Conservation (phyloP, 1,140 invertebrate genomes). For the Chrysomallon squamiferum region DNA sequence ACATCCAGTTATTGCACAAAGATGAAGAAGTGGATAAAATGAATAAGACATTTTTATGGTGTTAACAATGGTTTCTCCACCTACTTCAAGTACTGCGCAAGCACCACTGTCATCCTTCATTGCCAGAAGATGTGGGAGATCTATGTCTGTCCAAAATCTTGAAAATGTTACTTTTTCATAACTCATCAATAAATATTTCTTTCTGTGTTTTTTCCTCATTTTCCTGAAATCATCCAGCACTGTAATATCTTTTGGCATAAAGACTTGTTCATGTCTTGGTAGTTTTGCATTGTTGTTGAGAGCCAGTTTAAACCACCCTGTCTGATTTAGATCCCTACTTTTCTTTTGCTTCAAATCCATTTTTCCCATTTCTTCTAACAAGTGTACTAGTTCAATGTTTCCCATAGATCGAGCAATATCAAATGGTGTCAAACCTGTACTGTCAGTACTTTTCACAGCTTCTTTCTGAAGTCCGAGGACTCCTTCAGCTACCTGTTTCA, state of each 20-base stretch:
- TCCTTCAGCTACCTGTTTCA: not conserved
- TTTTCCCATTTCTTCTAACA: too few species aligned
- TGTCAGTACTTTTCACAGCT: not conserved
- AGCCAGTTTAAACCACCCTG: not conserved
- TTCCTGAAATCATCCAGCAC: too few species aligned
- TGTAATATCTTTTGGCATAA: too few species aligned
- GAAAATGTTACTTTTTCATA: too few species aligned
- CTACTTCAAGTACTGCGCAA: not conserved
- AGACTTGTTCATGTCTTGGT: too few species aligned
- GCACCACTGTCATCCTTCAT: not conserved
- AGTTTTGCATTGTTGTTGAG: not conserved
- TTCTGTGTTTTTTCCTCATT: too few species aligned
- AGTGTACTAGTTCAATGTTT: not conserved
- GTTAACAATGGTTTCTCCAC: not conserved
- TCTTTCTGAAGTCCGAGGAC: not conserved
- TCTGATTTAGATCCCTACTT: not conserved
- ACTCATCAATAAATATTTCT: too few species aligned
- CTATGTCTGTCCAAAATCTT: not conserved
- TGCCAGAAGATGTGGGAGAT: not conserved
- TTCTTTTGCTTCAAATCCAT: too few species aligned
- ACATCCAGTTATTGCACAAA: not conserved
- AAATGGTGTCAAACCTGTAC: not conserved
- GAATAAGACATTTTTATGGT: not conserved
- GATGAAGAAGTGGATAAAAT: not conserved
- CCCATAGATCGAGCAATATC: slow-evolving; percentile 1